Percentiles rank a stretch among this genome's conserved stretches.
These are phyloP conservation scores for Campoletis raptor DNA, from an alignment of 2,888 invertebrate species.

Conservation along the genomic window DNA sequence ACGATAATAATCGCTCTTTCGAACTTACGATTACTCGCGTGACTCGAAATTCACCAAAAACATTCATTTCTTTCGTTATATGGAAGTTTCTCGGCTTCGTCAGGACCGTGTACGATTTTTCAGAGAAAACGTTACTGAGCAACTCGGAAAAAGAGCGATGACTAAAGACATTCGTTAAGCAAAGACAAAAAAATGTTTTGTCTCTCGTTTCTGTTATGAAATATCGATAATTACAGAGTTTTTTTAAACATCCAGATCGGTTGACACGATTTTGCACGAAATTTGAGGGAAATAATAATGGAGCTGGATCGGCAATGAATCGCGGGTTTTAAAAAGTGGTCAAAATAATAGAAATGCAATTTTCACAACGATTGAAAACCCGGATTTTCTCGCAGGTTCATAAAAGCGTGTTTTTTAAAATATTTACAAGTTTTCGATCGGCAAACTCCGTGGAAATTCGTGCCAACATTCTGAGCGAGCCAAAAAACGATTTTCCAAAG, in stretches of 20 bases:
- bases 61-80: slow-evolving; percentile 18
- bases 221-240: neutral
- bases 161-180: neutral
- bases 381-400: neutral
- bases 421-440: slow-evolving; percentile 4
- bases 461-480: neutral
- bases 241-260: neutral
- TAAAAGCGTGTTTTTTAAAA: neutral
- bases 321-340: neutral
- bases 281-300: neutral
- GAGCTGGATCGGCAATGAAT: neutral
- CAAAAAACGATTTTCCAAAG: neutral
- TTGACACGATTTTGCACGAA: neutral
- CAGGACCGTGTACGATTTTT: neutral
- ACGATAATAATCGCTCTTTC: slow-evolving; percentile 10
- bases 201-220: neutral
- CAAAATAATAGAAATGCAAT: neutral
- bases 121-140: slow-evolving; percentile 15
- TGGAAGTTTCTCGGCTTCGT: slow-evolving; percentile 6
- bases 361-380: neutral
- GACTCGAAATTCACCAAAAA: slow-evolving; percentile 29
- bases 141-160: slow-evolving; percentile 19
- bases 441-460: neutral
- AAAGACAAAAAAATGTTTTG: neutral
- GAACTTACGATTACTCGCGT: slow-evolving; percentile 14